Evolutionary conservation across 2,888 invertebrate species (phyloP).

Genomic region (Trileptium ribeirensis): DNA sequence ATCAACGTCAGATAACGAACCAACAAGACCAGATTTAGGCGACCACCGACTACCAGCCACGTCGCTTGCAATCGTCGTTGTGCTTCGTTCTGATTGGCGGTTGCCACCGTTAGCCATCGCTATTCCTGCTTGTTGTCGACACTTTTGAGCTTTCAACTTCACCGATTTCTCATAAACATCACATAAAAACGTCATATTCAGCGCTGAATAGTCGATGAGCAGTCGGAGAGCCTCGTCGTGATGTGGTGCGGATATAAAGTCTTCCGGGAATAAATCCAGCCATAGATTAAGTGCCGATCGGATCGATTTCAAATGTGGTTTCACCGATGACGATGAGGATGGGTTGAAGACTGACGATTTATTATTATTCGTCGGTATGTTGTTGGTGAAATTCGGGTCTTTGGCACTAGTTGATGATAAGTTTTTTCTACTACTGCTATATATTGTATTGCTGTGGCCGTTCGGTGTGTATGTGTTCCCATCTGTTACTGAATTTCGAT

Average conservation of each 20-base stretch:
- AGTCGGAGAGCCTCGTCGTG: constrained; percentile 69
- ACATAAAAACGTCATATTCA: constrained; percentile 28
- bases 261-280: constrained; percentile 94
- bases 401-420: background rate
- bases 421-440: background rate
- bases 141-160: background rate
- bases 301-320: constrained; percentile 40
- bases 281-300: constrained; percentile 72
- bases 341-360: background rate
- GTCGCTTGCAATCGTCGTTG: background rate
- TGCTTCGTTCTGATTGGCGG: background rate
- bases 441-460: background rate
- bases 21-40: background rate
- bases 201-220: constrained; percentile 65
- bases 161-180: constrained; percentile 38
- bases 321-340: background rate
- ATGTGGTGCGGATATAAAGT: constrained; percentile 61
- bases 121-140: background rate
- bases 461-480: background rate
- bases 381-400: background rate
- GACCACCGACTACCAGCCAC: background rate
- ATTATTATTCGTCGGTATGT: too few species aligned
- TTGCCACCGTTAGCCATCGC: background rate
- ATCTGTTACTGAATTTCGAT: background rate
- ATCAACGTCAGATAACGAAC: background rate